Percentiles rank a stretch among this genome's conserved stretches.
Conservation (phyloP, 2,888 invertebrate species). For the Drosophila yooni region DNA sequence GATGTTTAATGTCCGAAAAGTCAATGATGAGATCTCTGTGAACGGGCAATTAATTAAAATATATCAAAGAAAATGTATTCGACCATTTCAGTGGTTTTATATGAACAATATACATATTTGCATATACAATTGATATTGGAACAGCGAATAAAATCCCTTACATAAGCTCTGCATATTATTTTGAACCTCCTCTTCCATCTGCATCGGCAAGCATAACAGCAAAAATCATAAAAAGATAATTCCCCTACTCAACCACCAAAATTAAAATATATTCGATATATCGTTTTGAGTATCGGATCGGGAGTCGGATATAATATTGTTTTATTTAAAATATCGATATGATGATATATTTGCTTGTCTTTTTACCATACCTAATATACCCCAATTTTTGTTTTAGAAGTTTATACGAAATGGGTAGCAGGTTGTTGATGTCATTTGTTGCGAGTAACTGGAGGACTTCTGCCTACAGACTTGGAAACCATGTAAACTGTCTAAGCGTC, state of each 20-base stretch:
- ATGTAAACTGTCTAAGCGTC: background rate
- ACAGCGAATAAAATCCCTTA: background rate
- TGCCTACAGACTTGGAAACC: background rate
- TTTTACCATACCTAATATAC: background rate
- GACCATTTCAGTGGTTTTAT: background rate
- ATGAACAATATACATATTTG: background rate
- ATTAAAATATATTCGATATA: background rate
- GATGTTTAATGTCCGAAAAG: background rate
- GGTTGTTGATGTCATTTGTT: slow-evolving; percentile 7
- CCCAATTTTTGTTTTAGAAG: background rate
- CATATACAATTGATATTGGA: background rate
- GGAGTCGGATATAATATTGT: background rate
- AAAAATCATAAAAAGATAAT: background rate
- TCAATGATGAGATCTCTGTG: background rate
- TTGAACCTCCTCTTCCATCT: background rate
- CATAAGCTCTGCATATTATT: background rate
- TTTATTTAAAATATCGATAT: background rate
- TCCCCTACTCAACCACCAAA: background rate
- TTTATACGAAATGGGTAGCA: slow-evolving; percentile 21
- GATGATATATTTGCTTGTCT: background rate
- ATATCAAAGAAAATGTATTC: too few species aligned
- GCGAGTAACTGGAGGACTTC: background rate
- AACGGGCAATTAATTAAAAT: background rate
- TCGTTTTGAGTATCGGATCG: background rate
- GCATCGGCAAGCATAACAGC: background rate